Percentiles rank a stretch among this genome's conserved stretches.
Evolutionary conservation across 2,888 invertebrate species (phyloP).

Genomic region (Sisyra nigra): DNA sequence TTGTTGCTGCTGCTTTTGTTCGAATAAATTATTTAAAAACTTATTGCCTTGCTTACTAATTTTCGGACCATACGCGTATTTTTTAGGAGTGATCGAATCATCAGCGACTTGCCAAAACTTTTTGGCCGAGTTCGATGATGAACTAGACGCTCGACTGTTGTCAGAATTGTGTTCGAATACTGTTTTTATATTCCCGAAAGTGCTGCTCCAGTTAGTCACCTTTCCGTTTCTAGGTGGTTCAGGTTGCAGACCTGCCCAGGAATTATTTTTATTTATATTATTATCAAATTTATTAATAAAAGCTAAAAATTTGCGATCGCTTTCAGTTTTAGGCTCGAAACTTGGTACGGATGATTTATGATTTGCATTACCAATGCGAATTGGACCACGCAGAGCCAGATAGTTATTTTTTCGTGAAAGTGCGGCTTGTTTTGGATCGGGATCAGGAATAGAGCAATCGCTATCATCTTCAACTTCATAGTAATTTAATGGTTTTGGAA

Average conservation of each 20-base stretch:
- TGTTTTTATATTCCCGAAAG: constrained; percentile 71
- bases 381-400: constrained; percentile 37
- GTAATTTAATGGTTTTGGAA: constrained; percentile 48
- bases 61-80: constrained; percentile 21
- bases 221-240: constrained; percentile 11
- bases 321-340: constrained; percentile 69
- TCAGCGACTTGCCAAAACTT: constrained; percentile 48
- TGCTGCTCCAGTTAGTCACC: constrained; percentile 58
- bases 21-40: constrained; percentile 23
- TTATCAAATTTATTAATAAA: constrained; percentile 62
- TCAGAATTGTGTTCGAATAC: constrained; percentile 45
- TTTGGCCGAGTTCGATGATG: constrained; percentile 35
- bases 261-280: constrained; percentile 16
- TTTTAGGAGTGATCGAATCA: constrained; percentile 19
- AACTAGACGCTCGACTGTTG: constrained; percentile 29
- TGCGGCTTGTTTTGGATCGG: constrained; percentile 20
- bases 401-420: constrained; percentile 23
- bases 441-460: constrained; percentile 21
- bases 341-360: constrained; percentile 38
- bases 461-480: constrained; percentile 28
- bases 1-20: constrained; percentile 22
- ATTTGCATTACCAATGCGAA: constrained; percentile 32
- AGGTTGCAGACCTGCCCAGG: constrained; percentile 11
- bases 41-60: constrained; percentile 23
- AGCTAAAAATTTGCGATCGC: constrained; percentile 69